Evolutionary conservation across 1,140 invertebrate species (phyloP), one percentile per base, ranked within the genome.

Genomic region (Bombyx mandarina): DNA sequence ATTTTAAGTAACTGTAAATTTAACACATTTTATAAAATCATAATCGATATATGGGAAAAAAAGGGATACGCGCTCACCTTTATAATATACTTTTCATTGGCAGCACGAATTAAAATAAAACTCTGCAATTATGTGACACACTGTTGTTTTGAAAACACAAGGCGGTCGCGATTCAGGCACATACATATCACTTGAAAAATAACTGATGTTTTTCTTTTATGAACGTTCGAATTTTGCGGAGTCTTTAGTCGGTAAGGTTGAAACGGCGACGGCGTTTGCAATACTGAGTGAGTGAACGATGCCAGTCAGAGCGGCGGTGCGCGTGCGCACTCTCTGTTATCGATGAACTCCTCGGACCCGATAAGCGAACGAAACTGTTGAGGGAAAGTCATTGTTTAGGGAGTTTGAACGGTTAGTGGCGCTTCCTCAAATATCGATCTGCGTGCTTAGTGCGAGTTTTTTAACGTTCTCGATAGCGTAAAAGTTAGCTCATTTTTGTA

Each of bases 121-220:
- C 26, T 35, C 26, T 35, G 57, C 61, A 71, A 73, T 70, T 35
- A 70, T 71, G 71, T 73, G 72, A 82, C 71, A 76, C 77, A 82
- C 73, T 43, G 43, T 44, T 73, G 74, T 82, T 82, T 79, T 73
- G 60, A 63, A 83, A 86, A 86, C 80, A 82, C 65, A 62, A 54
- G 54, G 61, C 69, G 69, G 60, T 60, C 65, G 58, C 58, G 47
- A 56, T 66, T 68, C 58, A 66, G 58, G 72, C 63, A 67, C 73
- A 81, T 84, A 80, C 73, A 81, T 84, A 80, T 60, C 74, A 73
- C 52, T 73, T 70, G 71, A 70, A 67, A 77, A 75, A 73, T 76
- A 73, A 73, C 78, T 71, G 26, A 35, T 35, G 26, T 35, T 35
- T 35, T 35, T 35, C 26, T 35, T 35, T 35, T 35, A 35, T 1